phyloP scores from a whole-genome alignment of 2,113 vertebrate genomes.

The Piliocolobus tephrosceles region DNA sequence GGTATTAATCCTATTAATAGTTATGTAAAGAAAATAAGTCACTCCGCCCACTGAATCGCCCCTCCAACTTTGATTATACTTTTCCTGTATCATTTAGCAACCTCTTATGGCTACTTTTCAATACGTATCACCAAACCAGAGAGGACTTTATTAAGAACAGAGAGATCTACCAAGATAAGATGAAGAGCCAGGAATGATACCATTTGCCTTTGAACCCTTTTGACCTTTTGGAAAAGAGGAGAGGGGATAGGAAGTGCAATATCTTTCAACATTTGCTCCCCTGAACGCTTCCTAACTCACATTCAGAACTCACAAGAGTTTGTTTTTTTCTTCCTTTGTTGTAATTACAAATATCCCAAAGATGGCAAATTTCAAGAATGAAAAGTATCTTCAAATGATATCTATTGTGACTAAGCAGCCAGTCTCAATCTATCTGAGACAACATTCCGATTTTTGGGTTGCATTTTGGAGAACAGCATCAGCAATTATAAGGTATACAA shows the following conservation, averaged over 20 bases:
- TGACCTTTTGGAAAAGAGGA: background rate
- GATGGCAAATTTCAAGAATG: background rate
- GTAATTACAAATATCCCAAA: background rate
- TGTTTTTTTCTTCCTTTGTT: background rate
- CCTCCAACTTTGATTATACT: conserved; percentile 1
- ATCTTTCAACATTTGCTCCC: background rate
- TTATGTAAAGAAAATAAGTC: conserved; percentile 31
- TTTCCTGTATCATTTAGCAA: background rate
- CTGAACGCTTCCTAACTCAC: background rate
- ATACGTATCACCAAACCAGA: background rate
- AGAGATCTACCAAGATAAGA: background rate
- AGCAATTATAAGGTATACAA: background rate
- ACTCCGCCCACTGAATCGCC: background rate
- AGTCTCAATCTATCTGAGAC: background rate
- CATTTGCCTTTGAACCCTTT: background rate
- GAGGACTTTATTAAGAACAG: background rate
- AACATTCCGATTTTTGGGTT: background rate
- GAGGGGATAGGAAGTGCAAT: background rate
- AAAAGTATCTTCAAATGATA: background rate
- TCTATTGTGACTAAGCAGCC: background rate
- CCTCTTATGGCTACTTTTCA: background rate
- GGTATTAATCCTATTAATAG: background rate
- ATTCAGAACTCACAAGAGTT: background rate
- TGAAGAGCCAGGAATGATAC: background rate
- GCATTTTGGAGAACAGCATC: background rate